phyloP scores from a whole-genome alignment of 2,113 vertebrate species.

The Clinocottus analis region DNA sequence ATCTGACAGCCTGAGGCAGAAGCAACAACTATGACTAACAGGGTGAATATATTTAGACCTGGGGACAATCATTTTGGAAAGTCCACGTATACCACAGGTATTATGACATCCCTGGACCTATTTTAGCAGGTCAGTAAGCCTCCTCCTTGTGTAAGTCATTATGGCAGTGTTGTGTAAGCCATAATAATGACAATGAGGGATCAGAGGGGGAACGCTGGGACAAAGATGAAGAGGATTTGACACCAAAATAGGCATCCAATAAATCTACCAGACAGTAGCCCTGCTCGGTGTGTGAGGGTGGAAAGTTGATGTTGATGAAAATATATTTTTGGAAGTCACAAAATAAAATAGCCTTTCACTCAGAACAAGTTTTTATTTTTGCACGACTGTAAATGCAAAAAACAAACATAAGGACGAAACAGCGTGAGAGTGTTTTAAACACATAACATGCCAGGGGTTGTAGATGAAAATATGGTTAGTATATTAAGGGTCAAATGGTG shows the following conservation, averaged over 20 bases:
- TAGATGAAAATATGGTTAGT: not conserved
- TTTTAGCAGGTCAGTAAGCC: not conserved
- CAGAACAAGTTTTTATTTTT: not conserved
- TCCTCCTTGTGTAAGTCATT: not conserved
- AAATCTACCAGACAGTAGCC: slow-evolving; percentile 4
- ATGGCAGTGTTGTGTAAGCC: not conserved
- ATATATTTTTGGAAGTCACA: not conserved
- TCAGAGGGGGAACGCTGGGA: not conserved
- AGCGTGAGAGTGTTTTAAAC: not conserved
- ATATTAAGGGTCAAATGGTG: too few species aligned
- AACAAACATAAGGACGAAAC: not conserved
- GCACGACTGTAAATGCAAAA: not conserved
- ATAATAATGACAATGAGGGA: slow-evolving; percentile 13
- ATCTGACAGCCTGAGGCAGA: slow-evolving; percentile 14
- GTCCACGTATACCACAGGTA: not conserved
- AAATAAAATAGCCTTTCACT: not conserved
- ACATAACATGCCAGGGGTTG: not conserved
- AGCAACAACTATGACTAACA: not conserved
- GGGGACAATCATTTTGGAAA: slow-evolving; percentile 1
- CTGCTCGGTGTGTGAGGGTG: not conserved
- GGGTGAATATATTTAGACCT: slow-evolving; percentile 11
- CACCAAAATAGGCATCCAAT: slow-evolving; percentile 23
- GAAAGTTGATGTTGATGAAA: not conserved
- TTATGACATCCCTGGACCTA: slow-evolving; percentile 2
- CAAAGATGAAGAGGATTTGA: not conserved